These are phyloP conservation scores for Dendrolimus houi DNA, from an alignment of 2,888 invertebrate species.

Conservation along the genomic window DNA sequence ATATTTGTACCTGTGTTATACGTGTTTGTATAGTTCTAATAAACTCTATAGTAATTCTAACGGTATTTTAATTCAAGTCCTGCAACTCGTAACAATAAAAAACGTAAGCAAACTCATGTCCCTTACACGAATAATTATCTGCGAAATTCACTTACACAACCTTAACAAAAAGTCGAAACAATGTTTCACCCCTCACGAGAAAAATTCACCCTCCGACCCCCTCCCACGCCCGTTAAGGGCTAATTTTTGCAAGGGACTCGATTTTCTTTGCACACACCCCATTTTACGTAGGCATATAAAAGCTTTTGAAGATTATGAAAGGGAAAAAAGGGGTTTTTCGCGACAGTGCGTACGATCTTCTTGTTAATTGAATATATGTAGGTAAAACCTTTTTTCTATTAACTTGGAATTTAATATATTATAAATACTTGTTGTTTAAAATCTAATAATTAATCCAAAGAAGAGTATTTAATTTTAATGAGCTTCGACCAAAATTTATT, in stretches of 20 bases:
- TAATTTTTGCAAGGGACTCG: constrained; percentile 60
- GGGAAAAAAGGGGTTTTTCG: constrained; percentile 29
- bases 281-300: constrained; percentile 20
- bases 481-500: too few species aligned
- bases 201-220: constrained; percentile 27
- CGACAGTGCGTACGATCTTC: constrained; percentile 26
- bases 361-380: constrained; percentile 1
- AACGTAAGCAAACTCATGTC: background rate
- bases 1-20: too few species aligned
- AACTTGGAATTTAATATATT: too few species aligned
- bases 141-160: constrained; percentile 52
- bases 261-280: constrained; percentile 59
- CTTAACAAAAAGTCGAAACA: constrained; percentile 53
- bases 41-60: too few species aligned
- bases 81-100: too few species aligned
- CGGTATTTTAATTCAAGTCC: too few species aligned
- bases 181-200: constrained; percentile 42
- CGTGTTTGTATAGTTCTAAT: too few species aligned
- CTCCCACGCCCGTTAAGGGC: constrained; percentile 27
- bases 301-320: constrained; percentile 42
- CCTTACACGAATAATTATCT: constrained; percentile 28
- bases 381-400: too few species aligned
- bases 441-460: too few species aligned
- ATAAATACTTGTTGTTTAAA: too few species aligned
- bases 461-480: too few species aligned